A percentile compares a stretch with the other conserved stretches of the same genome.
phyloP scores from a whole-genome alignment of 2,113 vertebrate genomes.

The Microcebus tavaratra region DNA sequence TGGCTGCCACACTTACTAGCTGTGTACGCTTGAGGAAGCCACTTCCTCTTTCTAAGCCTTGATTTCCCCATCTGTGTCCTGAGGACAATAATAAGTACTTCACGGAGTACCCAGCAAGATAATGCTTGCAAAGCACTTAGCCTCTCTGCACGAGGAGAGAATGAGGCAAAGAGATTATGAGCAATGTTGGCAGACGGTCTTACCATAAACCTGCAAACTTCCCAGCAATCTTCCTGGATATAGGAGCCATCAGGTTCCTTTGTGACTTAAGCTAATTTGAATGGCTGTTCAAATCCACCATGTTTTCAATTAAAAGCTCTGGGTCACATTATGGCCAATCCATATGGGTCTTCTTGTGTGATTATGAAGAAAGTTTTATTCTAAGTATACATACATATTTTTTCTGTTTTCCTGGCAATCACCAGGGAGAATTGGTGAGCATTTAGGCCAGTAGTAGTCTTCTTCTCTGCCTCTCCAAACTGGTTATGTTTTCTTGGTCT shows the following conservation, averaged over 20 bases:
- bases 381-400: neutral
- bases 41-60: neutral
- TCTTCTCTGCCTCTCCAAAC: neutral
- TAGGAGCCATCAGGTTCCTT: neutral
- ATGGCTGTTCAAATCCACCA: neutral
- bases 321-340: neutral
- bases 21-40: neutral
- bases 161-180: neutral
- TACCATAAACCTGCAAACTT: neutral
- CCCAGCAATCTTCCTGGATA: neutral
- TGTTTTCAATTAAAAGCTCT: neutral
- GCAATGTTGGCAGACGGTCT: neutral
- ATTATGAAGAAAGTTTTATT: neutral
- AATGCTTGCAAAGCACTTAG: neutral
- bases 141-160: neutral
- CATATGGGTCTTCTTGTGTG: neutral
- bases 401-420: neutral
- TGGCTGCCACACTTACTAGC: neutral
- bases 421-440: slow-evolving; percentile 63
- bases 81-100: neutral
- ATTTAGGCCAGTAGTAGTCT: slow-evolving; percentile 51
- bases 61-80: neutral
- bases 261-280: neutral
- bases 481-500: neutral
- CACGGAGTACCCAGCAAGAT: neutral